phyloP scores from a whole-genome alignment of 1,140 invertebrate species.

The Drosophila ohnishii region DNA sequence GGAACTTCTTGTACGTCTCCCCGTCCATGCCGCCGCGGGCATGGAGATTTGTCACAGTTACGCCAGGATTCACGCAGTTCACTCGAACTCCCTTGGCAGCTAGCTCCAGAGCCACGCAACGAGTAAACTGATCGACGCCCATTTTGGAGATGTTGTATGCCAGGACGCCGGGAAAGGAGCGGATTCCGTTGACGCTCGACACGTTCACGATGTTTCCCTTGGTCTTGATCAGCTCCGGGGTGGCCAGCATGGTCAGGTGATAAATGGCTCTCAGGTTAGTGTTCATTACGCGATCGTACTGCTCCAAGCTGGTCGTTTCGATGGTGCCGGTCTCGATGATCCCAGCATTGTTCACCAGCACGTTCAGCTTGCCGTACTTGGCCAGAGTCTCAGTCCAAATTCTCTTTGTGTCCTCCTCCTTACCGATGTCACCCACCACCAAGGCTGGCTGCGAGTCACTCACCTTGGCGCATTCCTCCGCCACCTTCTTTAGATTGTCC shows the following conservation, averaged over 20 bases:
- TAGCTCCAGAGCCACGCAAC: conserved; percentile 91
- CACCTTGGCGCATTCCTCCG: conserved; percentile 80
- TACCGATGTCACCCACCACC: conserved; percentile 87
- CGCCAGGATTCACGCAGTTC: conserved; percentile 93
- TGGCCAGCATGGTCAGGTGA: conserved; percentile 92
- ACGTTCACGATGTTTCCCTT: conserved; percentile 96
- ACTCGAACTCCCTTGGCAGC: conserved; percentile 92
- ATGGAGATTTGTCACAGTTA: conserved; percentile 91
- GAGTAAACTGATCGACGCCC: conserved; percentile 94
- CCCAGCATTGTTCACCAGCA: conserved; percentile 95
- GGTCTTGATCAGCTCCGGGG: conserved; percentile 91
- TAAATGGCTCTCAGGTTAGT: conserved; percentile 93
- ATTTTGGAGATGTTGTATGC: conserved; percentile 95
- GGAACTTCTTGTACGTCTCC: conserved; percentile 89
- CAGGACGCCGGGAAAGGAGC: conserved; percentile 90
- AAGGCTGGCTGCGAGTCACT: conserved; percentile 22
- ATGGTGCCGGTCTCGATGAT: conserved; percentile 91
- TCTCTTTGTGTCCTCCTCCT: conserved; percentile 89
- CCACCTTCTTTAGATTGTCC: conserved; percentile 58
- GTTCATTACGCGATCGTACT: conserved; percentile 93
- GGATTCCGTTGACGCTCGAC: conserved; percentile 94
- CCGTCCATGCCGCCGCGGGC: conserved; percentile 89
- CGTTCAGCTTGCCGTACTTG: conserved; percentile 89
- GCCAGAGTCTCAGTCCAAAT: conserved; percentile 88
- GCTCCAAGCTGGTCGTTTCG: conserved; percentile 91